These are phyloP conservation scores for Vidua chalybeata DNA, from an alignment of 2,113 vertebrate species.

Conservation along the genomic window DNA sequence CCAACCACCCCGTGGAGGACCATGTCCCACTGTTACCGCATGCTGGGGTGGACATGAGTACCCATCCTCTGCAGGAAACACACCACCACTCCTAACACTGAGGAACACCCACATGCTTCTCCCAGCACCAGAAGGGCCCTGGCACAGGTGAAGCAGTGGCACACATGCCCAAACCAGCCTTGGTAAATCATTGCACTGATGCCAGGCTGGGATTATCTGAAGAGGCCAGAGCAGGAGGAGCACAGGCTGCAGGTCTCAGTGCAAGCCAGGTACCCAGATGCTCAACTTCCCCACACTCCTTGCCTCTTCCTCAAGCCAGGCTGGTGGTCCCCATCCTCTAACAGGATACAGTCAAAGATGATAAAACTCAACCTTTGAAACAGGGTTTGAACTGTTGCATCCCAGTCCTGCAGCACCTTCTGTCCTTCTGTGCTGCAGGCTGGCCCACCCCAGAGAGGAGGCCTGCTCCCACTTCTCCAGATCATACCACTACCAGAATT, in stretches of 20 bases:
- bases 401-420: not conserved
- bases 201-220: not conserved
- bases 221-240: not conserved
- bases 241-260: not conserved
- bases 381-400: not conserved
- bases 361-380: not conserved
- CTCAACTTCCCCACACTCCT: not conserved
- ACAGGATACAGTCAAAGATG: not conserved
- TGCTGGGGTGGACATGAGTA: rapidly evolving
- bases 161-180: not conserved
- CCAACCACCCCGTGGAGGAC: not conserved
- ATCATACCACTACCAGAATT: not conserved
- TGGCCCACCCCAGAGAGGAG: not conserved
- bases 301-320: not conserved
- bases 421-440: not conserved
- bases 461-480: not conserved
- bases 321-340: not conserved
- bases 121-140: not conserved
- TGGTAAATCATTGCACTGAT: not conserved
- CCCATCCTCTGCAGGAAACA: not conserved
- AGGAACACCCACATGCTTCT: not conserved
- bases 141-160: rapidly evolving
- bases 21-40: too few relatives aligned
- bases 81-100: not conserved
- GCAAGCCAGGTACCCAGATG: not conserved